phyloP scores from a whole-genome alignment of 2,113 vertebrate species.

The Brienomyrus brachyistius region DNA sequence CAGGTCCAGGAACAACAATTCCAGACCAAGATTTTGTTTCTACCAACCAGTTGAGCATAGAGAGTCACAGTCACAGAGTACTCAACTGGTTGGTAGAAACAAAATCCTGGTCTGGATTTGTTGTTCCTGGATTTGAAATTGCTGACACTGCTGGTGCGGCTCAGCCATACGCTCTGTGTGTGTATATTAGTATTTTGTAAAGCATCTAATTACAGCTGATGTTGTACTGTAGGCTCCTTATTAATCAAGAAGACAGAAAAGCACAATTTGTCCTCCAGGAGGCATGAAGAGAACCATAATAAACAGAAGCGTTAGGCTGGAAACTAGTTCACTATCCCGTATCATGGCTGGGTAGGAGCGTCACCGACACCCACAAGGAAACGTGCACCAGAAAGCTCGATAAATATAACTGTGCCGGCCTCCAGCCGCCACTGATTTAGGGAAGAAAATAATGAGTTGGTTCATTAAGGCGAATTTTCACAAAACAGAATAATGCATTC shows the following conservation, averaged over 20 bases:
- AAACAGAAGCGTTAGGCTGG: conserved; percentile 16
- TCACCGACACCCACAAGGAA: background rate
- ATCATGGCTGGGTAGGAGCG: background rate
- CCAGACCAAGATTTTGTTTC: too few species aligned
- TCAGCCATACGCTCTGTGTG: background rate
- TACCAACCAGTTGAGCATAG: too few species aligned
- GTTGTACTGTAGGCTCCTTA: conserved; percentile 3
- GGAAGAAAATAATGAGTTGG: background rate
- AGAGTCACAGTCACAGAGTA: too few species aligned
- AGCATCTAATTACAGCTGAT: background rate
- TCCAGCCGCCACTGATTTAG: background rate
- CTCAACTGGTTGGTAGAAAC: too few species aligned
- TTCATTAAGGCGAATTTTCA: background rate
- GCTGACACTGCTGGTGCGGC: background rate
- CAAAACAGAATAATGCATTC: background rate
- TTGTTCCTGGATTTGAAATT: too few species aligned
- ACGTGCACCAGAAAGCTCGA: background rate
- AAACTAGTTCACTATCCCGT: conserved; percentile 13
- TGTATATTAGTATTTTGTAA: background rate
- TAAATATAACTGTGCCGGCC: background rate
- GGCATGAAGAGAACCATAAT: conserved; percentile 19
- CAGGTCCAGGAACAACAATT: too few species aligned
- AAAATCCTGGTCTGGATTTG: too few species aligned
- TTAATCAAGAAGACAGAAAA: background rate
- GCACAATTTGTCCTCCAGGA: conserved; percentile 28